Evolutionary conservation across 2,888 invertebrate species (phyloP), one percentile per base, ranked within the genome.

Genomic region (Escarpia spicata): DNA sequence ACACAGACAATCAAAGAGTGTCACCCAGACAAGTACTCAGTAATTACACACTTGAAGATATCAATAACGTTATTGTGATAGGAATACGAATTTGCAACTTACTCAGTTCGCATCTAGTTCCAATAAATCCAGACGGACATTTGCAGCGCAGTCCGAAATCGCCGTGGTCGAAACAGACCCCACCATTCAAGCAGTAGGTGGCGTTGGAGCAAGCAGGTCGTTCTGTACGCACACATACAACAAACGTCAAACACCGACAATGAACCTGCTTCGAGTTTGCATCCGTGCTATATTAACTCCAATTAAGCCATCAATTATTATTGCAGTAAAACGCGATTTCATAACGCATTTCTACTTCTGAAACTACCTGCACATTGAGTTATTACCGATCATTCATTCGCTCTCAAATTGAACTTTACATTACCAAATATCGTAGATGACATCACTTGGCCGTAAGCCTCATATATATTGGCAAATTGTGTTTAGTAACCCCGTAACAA

Each of bases 21-120:
- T 52, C 52, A 52, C 52, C 52, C 52, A 52, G 52, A 52, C 52
- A 52, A 52, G 10, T 52, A 52, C 52, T 52, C 52, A 52, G 52
- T 6, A n/a, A 75, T 26, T 19, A 26, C 75, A 75, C 6, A 6
- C 6, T 19, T 75, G 2, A n/a, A 1, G 19, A 3, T 75, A 6
- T 75, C 26, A 19, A 6, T 52, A n/a, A 26, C n/a, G 26, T 75
- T n/a, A 26, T 26, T 75, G 75, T 26, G 26, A 26, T 26, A 52
- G 3, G 12, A 52, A 52, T 12, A 52, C 52, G 52, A 75, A 75
- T 6, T 19, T 75, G 75, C 19, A 75, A 75, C 75, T 75, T 75
- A 75, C 75, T 75, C 26, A 75, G 75, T 75, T 75, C 75, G 75
- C 75, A 75, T 75, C n/a, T 75, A n/a, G 75, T 26, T 75, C 75